Base-by-base conservation (phyloP, 2,113 vertebrate genomes). In the Excalfactoria chinensis region DNA sequence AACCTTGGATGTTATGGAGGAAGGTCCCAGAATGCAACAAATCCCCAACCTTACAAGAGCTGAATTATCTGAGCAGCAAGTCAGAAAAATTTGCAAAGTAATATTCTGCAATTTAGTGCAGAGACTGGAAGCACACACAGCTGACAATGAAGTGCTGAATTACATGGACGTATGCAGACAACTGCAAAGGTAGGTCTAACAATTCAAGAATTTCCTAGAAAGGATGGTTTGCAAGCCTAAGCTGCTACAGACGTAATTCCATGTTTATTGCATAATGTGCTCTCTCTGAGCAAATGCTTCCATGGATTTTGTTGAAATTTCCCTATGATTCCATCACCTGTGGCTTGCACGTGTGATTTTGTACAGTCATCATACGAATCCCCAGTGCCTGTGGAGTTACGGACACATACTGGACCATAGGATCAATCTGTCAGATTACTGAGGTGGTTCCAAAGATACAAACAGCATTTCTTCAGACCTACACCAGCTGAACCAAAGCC, bases 161-260 rank as follows among this genome's bases (percentile, higher is more conserved):
- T 95, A 97, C 95, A 96, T 93, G 96, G 97, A 97, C 96, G 32
- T 84, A 85, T 94, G 96, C 95, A 94, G 82, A 64, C n/a, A 68
- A 86, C 11, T 30, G 71, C 64, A 83, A 77, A 41, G 84, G 34
- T n/a, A 49, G 3, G 17, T 22, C 64, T 41, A 62, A 16, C 51
- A 41, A 14, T 51, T 32, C 19, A 41, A 64, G 78, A n/a, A 69
- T 58, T 72, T 83, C 86, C 71, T 58, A 68, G 44, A 62, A 62
- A 88, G 63, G 41, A 59, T 21, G 25, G 41, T 28, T 70, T 91
- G 72, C 46, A 49, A 92, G 74, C 55, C 71, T 94, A 60, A 78
- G 46, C 71, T 90, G 68, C 49, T 88, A 19, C 4, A n/a, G 32
- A 32, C 35, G 35, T 2, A 49, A 58, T 7, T 48, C 11, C 49